Evolutionary conservation across 1,140 invertebrate genomes (phyloP), one percentile per base, ranked within the genome.

Genomic region (Octopus sinensis): DNA sequence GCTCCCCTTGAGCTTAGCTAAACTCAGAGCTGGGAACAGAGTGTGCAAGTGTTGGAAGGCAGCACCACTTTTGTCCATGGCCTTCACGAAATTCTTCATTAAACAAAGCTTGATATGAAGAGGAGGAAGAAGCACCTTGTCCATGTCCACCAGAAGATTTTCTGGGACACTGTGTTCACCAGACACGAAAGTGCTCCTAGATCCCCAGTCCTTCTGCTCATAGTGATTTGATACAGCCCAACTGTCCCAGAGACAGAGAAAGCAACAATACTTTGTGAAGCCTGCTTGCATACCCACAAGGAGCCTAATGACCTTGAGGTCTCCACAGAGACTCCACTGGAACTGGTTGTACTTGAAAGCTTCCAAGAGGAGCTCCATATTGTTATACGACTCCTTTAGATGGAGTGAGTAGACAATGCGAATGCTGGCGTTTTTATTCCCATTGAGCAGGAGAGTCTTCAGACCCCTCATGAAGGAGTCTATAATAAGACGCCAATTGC

Each of bases 211-310:
- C n/a, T 68, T 68, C 62, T 68, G 12, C n/a, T 12, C 62, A 68
- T n/a, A 68, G n/a, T 68, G 62, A 13, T 68, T n/a, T 1, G 12
- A n/a, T 12, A n/a, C n/a, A 3, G 62, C 62, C 62, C 12, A 13
- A n/a, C 62, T 68, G n/a, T 68, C n/a, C 62, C 62, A 68, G 12
- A 68, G 62, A n/a, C 62, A 68, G n/a, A 68, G 62, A 68, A 68
- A 68, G 62, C 62, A 68, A n/a, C 62, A 68, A n/a, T 68, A 68
- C 1, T 68, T 68, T 68, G 12, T 13, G n/a, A 68, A 68, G 12
- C n/a, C 3, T 12, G 12, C n/a, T 68, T 68, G 62, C 62, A 68
- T 68, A 68, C 12, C 30, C 30, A 43, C 30, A 43, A 43, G 30
- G 30, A 43, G 30, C 30, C 30, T 43, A 43, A 43, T 43, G 30